phyloP scores from a whole-genome alignment of 1,140 invertebrate species.

The Euschistus heros region DNA sequence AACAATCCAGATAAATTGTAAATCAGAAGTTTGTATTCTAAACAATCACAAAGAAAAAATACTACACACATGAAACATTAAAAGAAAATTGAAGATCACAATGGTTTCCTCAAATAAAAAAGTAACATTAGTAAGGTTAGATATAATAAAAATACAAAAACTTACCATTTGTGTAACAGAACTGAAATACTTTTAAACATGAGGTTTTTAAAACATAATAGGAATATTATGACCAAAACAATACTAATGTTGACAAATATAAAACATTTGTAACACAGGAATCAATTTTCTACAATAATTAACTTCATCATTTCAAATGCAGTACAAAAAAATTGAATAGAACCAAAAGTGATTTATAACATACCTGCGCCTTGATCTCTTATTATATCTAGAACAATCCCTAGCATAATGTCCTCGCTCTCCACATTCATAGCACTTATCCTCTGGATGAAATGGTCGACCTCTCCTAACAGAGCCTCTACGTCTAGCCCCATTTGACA shows the following conservation, averaged over 20 bases:
- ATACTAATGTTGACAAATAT: conserved; percentile 20
- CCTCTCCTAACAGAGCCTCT: conserved; percentile 45
- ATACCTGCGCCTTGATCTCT: conserved; percentile 42
- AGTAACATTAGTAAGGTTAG: too few species aligned
- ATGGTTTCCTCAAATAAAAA: too few species aligned
- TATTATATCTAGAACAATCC: conserved; percentile 62
- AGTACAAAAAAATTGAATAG: conserved; percentile 23
- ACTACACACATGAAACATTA: too few species aligned
- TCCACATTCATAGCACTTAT: conserved; percentile 86
- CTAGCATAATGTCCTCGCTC: conserved; percentile 83
- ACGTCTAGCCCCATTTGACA: conserved; percentile 70
- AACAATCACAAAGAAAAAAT: too few species aligned
- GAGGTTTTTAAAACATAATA: too few species aligned
- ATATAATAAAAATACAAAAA: too few species aligned
- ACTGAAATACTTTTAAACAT: too few species aligned
- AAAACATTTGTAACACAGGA: conserved; percentile 21
- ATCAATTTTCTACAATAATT: conserved; percentile 19
- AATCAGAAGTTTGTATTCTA: too few species aligned
- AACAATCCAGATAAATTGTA: too few species aligned
- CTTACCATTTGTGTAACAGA: too few species aligned
- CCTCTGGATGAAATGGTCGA: conserved; percentile 63
- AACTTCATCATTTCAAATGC: neutral
- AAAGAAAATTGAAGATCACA: too few species aligned
- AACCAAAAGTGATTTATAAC: conserved; percentile 31
- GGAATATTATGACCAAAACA: too few species aligned